Evolutionary conservation across 92 coral and sea anemone species (phyloP).

Genomic region (Desmophyllum pertusum): DNA sequence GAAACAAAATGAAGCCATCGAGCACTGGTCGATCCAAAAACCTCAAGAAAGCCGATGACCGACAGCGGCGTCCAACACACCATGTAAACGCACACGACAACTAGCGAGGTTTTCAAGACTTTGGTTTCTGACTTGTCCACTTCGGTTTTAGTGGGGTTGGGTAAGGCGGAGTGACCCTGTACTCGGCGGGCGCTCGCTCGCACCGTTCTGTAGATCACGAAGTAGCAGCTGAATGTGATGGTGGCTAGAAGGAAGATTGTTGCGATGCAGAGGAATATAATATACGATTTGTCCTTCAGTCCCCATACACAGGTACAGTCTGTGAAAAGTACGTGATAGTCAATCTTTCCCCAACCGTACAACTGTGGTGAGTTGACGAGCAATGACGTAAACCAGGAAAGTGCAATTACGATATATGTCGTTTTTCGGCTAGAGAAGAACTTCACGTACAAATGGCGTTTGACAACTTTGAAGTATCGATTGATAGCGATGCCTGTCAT

Average conservation of each 20-base stretch:
- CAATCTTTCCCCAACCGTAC: constrained; percentile 82
- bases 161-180: constrained; percentile 27
- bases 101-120: constrained; percentile 68
- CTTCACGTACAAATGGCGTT: constrained; percentile 42
- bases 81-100: constrained; percentile 75
- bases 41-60: constrained; percentile 63
- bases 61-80: constrained; percentile 76
- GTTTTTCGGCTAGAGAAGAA: constrained; percentile 58
- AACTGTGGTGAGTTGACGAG: constrained; percentile 70
- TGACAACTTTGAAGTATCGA: constrained; percentile 72
- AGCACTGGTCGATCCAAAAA: constrained; percentile 49
- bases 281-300: constrained; percentile 55
- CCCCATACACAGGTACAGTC: constrained; percentile 77
- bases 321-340: constrained; percentile 49
- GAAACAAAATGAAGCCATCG: constrained; percentile 48
- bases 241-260: constrained; percentile 60
- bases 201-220: constrained; percentile 69
- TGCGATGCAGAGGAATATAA: constrained; percentile 55
- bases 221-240: constrained; percentile 67
- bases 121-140: constrained; percentile 55
- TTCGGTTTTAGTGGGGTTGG: constrained; percentile 18
- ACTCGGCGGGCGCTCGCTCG: constrained; percentile 62
- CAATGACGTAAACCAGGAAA: constrained; percentile 65
- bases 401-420: constrained; percentile 38
- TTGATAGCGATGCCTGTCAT: constrained; percentile 74